Conservation (phyloP, 2,113 vertebrate genomes). For the Eonycteris spelaea region DNA sequence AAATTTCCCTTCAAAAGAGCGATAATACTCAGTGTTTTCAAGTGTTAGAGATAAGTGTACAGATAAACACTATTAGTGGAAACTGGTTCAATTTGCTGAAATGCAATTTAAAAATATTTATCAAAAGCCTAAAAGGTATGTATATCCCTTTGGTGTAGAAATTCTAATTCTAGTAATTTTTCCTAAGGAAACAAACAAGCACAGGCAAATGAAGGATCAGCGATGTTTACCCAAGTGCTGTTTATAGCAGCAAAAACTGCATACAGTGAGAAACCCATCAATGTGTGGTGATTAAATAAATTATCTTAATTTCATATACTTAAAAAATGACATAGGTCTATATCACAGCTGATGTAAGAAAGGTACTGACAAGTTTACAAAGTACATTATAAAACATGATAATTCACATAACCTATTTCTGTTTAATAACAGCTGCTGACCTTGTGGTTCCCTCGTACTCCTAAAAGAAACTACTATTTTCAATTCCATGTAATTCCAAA, state of each 20-base stretch:
- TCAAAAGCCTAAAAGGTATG: not conserved
- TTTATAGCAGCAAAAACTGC: not conserved
- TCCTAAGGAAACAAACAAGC: not conserved
- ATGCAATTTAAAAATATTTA: not conserved
- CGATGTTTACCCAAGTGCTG: not conserved
- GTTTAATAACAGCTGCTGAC: not conserved
- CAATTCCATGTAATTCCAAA: not conserved
- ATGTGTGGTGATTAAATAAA: not conserved
- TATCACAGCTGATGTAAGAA: not conserved
- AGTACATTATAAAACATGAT: not conserved
- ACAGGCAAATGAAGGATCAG: not conserved
- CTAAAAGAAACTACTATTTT: not conserved
- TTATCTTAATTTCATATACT: not conserved
- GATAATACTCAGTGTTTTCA: not conserved
- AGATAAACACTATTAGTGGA: not conserved
- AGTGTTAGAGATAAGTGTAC: not conserved
- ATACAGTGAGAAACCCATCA: not conserved
- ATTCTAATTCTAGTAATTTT: not conserved
- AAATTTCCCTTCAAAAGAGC: not conserved
- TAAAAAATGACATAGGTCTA: not conserved
- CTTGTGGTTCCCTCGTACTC: not conserved
- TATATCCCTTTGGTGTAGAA: not conserved
- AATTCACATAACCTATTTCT: not conserved
- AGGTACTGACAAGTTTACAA: not conserved
- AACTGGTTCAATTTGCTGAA: not conserved